These are phyloP conservation scores for Pomatostomus ruficeps DNA, from an alignment of 2,113 vertebrate species.

Conservation along the genomic window DNA sequence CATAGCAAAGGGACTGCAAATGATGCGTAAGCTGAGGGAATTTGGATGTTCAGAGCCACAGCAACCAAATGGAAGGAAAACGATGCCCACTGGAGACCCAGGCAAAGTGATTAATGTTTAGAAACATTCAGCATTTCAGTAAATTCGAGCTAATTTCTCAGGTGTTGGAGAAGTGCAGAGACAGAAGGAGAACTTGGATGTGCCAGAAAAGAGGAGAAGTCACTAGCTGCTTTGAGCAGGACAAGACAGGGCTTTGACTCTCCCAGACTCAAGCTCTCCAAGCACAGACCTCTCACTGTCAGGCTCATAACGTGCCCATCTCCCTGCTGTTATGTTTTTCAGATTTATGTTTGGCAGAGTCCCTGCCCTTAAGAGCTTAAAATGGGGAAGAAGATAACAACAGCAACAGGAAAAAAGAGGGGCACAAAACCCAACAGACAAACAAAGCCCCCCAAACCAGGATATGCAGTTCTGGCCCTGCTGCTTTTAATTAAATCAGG, in stretches of 20 bases:
- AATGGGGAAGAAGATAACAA: background rate
- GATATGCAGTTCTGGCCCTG: background rate
- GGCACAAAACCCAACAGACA: background rate
- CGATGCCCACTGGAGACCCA: background rate
- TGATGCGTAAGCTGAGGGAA: background rate
- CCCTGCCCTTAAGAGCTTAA: background rate
- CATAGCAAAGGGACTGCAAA: background rate
- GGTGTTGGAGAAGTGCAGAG: background rate
- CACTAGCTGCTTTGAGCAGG: background rate
- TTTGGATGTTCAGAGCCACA: background rate
- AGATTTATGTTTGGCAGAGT: background rate
- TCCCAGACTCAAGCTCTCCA: background rate
- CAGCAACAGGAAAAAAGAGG: background rate
- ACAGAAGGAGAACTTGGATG: background rate
- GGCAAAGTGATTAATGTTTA: background rate
- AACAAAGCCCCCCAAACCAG: background rate
- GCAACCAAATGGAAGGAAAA: background rate
- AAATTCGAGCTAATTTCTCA: background rate
- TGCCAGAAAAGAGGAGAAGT: background rate
- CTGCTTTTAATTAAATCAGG: background rate
- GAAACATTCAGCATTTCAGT: background rate
- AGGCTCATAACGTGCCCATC: background rate
- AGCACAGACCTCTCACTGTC: background rate
- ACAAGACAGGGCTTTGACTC: background rate
- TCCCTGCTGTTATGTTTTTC: background rate